Evolutionary conservation across 2,888 invertebrate genomes (phyloP), one percentile per base, ranked within the genome.

Genomic region (Sarcophaga variegata): DNA sequence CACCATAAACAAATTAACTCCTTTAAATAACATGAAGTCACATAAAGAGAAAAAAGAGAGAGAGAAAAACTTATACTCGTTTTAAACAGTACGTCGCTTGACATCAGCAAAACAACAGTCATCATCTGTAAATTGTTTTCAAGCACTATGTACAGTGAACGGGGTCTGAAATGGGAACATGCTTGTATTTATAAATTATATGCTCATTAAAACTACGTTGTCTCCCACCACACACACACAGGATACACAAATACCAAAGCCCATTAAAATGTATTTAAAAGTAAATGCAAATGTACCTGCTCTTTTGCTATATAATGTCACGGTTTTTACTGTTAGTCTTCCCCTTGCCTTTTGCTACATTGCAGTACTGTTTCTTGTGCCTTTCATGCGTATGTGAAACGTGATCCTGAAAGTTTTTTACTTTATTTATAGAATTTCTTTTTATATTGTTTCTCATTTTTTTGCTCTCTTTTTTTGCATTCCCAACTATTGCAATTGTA

Each of bases 401-500:
- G 80, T 80, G 80, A 66, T 59, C 22, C 22, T 71, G 47, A 72
- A 67, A 63, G 60, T 83, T 83, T 83, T 64, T 37, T 37, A 37
- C 37, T 37, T 37, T 37, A 37, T 37, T 37, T 37, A 37, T 37
- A 37, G 2, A 37, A 37, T 37, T 37, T 37, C 37, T 37, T 37
- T 37, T 37, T 37, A 37, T 37, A 37, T 37, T 37, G 8, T 37
- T 8, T 37, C 8, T 2, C 37, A 37, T 76, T 76, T 76, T 6
- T 20, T 60, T 78, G 54, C 20, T 17, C 45, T 69, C 27, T 69
- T 67, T 67, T 45, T 67, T 10, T 10, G 25, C 59, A 60, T 10
- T 37, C 37, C 2, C 2, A 37, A 37, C 8, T 60, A 67, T 45
- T 47, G 59, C 59, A 8, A 45, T 10, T 3, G n/a, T 64, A 66